Evolutionary conservation across 1,140 invertebrate species (phyloP).

Genomic region (Caenorhabditis brenneri): DNA sequence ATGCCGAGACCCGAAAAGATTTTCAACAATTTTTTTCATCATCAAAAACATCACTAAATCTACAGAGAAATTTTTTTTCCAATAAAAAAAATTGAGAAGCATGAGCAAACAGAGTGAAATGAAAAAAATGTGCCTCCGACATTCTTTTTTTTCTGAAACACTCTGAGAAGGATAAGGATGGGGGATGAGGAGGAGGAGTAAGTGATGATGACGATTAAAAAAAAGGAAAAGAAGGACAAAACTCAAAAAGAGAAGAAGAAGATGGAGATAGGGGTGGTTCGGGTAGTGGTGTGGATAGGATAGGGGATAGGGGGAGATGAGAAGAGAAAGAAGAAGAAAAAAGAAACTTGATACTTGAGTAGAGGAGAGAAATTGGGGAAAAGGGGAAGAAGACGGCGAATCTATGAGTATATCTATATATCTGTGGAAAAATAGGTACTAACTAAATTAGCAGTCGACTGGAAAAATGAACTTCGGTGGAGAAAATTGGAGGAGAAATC

Average conservation of each 20-base stretch:
- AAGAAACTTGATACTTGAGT: slow-evolving; percentile 36
- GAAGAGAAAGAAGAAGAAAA: neutral
- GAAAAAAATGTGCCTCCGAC: neutral
- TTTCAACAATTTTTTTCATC: too few species aligned
- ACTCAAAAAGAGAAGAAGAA: neutral
- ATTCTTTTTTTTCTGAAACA: slow-evolving; percentile 10
- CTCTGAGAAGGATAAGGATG: neutral
- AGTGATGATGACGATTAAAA: slow-evolving; percentile 6
- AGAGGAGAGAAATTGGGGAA: neutral
- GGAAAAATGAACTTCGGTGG: neutral
- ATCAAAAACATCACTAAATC: too few species aligned
- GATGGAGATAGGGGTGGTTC: too few species aligned
- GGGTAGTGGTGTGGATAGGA: too few species aligned
- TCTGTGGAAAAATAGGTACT: slow-evolving; percentile 10
- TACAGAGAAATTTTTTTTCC: neutral
- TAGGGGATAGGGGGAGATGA: neutral
- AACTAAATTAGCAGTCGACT: neutral
- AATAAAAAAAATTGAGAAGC: too few species aligned
- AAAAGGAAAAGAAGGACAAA: slow-evolving; percentile 3
- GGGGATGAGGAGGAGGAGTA: slow-evolving; percentile 31
- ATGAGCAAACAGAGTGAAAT: too few species aligned
- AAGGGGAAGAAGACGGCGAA: neutral
- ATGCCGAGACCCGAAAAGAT: too few species aligned
- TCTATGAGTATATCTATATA: slow-evolving; percentile 41
- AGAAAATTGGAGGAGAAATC: neutral